Conservation (phyloP, 2,113 vertebrate species). For the Cyanoramphus novaezelandiae region DNA sequence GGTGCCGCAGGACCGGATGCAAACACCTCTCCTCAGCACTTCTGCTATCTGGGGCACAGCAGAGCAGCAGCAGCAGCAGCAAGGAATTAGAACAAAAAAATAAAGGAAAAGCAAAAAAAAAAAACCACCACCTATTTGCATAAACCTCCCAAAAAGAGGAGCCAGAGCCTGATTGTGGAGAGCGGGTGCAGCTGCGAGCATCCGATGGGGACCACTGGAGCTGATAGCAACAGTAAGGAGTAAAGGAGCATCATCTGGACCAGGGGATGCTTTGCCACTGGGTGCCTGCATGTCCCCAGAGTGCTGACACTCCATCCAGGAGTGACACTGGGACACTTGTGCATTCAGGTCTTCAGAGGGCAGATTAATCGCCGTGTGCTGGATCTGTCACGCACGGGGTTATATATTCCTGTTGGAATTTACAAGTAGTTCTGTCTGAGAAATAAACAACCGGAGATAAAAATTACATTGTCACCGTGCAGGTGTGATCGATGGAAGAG, state of each 20-base stretch:
- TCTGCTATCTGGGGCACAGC: constrained; percentile 57
- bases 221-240: not conserved
- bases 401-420: constrained; percentile 80
- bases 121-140: constrained; percentile 39
- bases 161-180: not conserved
- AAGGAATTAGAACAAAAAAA: constrained; percentile 1
- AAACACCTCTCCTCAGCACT: constrained; percentile 58
- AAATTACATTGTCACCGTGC: constrained; percentile 80
- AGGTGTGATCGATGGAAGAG: constrained; percentile 76
- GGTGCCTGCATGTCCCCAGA: not conserved
- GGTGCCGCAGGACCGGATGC: constrained; percentile 29
- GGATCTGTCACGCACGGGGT: constrained; percentile 74
- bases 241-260: not conserved
- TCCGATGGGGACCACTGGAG: not conserved
- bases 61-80: not conserved
- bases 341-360: constrained; percentile 67
- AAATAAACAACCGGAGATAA: constrained; percentile 83
- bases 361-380: constrained; percentile 77
- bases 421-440: constrained; percentile 82
- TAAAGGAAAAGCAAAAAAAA: not conserved
- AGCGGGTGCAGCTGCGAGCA: not conserved
- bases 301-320: not conserved
- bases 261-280: not conserved
- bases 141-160: constrained; percentile 33
- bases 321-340: constrained; percentile 53